Evolutionary conservation across 2,797 vertebrate genomes (phyloP).

Genomic region (Cossypha niveicapilla): DNA sequence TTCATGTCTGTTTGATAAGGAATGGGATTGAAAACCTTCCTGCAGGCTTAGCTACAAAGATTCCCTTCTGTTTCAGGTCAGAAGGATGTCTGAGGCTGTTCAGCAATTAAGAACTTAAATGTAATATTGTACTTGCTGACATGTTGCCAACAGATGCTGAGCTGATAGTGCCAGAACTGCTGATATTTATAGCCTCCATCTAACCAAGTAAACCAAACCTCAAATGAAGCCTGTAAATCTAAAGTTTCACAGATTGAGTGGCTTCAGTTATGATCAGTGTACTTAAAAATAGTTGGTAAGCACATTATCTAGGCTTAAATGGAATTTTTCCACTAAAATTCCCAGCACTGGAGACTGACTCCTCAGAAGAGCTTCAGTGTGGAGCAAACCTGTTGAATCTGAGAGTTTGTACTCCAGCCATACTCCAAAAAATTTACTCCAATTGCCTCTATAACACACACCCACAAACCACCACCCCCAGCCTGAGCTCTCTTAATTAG

Average conservation of each 20-base stretch:
- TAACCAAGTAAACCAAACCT: background rate
- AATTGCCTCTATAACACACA: background rate
- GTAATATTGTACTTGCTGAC: background rate
- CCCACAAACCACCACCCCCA: background rate
- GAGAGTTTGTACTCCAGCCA: background rate
- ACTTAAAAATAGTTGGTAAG: background rate
- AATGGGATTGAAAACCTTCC: background rate
- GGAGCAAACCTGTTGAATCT: background rate
- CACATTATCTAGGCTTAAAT: background rate
- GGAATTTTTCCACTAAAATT: background rate
- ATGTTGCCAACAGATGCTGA: background rate
- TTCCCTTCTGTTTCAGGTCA: background rate
- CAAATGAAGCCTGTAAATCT: background rate
- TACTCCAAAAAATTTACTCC: background rate
- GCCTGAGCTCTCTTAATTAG: background rate
- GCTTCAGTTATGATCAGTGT: background rate
- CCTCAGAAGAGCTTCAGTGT: background rate
- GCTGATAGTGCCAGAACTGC: background rate
- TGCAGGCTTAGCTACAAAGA: background rate
- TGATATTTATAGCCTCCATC: background rate
- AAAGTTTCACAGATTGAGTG: background rate
- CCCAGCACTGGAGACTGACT: background rate
- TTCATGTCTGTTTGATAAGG: background rate
- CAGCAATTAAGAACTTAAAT: background rate
- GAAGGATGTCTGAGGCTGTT: background rate